Conservation (phyloP, 1,140 invertebrate genomes). For the Aporrectodea caliginosa region DNA sequence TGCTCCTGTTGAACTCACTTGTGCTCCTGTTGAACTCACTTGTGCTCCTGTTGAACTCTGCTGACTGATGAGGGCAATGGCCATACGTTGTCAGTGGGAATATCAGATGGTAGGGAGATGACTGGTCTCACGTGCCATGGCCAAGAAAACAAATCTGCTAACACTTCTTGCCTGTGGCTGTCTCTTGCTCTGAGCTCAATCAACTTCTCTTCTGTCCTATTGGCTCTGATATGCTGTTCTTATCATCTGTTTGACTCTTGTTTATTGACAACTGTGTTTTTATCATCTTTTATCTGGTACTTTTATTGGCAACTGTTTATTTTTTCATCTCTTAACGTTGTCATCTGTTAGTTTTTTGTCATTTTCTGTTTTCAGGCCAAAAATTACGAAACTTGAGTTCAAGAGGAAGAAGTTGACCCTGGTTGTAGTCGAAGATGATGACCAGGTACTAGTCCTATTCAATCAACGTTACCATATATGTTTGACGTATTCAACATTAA, state of each 20-base stretch:
- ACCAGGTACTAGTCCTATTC: constrained; percentile 45
- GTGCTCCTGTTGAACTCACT: neutral
- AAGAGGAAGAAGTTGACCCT: constrained; percentile 70
- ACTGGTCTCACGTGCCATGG: no score
- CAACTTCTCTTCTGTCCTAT: neutral
- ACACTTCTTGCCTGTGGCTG: no score
- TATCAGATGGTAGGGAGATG: no score
- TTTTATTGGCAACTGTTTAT: no score
- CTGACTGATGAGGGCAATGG: no score
- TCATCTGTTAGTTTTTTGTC: no score
- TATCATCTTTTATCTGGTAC: neutral
- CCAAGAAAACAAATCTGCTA: no score
- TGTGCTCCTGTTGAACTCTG: neutral
- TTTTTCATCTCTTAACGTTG: no score
- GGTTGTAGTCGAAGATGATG: constrained; percentile 55
- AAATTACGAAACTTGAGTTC: constrained; percentile 93
- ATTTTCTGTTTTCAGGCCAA: constrained; percentile 62
- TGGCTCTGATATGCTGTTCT: neutral
- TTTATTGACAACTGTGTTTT: neutral
- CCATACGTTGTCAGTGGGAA: no score
- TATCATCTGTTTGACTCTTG: neutral
- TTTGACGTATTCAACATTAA: neutral
- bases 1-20: neutral
- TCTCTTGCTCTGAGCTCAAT: neutral
- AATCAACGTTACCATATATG: no score